Percentiles rank a stretch among this genome's conserved stretches.
phyloP scores from a whole-genome alignment of 2,888 invertebrate genomes.

The Celastrina argiolus region DNA sequence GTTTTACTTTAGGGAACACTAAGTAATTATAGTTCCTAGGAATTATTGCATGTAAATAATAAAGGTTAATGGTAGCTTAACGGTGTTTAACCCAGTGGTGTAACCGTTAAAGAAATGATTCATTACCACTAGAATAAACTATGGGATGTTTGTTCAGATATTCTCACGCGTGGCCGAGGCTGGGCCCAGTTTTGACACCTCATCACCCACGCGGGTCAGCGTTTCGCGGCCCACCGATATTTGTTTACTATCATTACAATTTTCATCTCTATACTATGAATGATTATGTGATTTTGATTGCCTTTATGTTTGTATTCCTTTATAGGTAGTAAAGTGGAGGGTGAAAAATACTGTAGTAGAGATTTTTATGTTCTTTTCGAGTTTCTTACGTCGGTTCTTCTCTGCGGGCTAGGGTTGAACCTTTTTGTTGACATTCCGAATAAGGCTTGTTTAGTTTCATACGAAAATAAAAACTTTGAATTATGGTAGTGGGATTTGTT shows the following conservation, averaged over 20 bases:
- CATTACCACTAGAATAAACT: conserved; percentile 72
- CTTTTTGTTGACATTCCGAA: too few relatives aligned
- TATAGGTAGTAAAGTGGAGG: background rate
- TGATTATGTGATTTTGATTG: background rate
- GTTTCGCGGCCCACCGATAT: conserved; percentile 13
- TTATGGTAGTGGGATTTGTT: too few relatives aligned
- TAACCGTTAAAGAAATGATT: conserved; percentile 72
- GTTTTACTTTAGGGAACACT: background rate
- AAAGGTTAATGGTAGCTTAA: conserved; percentile 55
- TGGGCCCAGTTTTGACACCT: conserved; percentile 67
- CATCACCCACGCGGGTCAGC: conserved; percentile 52
- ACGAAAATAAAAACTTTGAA: too few relatives aligned
- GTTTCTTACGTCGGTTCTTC: too few relatives aligned
- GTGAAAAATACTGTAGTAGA: background rate
- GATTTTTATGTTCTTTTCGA: too few relatives aligned
- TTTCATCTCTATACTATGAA: background rate
- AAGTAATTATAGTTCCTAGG: conserved; percentile 8
- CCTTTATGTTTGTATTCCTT: background rate
- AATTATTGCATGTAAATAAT: conserved; percentile 55
- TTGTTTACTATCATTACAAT: background rate
- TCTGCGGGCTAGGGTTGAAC: too few relatives aligned
- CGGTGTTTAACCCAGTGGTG: conserved; percentile 58
- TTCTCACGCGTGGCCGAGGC: conserved; percentile 69
- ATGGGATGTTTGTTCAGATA: conserved; percentile 69
- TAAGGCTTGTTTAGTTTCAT: too few relatives aligned